A percentile compares a stretch with the other conserved stretches of the same genome.
Conservation (phyloP, 2,113 vertebrate genomes). For the Cepphus grylle region DNA sequence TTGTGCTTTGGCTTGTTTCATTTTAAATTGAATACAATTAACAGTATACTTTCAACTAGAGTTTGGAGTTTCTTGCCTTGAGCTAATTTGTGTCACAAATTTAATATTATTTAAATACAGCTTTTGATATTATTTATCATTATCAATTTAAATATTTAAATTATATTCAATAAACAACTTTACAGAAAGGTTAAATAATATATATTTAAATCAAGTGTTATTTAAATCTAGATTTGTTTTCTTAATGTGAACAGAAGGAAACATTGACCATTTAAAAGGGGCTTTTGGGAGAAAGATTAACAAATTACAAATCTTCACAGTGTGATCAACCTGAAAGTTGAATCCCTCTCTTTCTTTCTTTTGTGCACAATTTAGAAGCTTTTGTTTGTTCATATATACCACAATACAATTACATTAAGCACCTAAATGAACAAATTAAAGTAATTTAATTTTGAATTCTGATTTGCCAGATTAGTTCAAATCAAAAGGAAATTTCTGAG, state of each 20-base stretch:
- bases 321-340: conserved; percentile 46
- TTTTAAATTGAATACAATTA: conserved; percentile 23
- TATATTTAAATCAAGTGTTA: neutral
- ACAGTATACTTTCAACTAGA: neutral
- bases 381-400: conserved; percentile 55
- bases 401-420: conserved; percentile 57
- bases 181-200: neutral
- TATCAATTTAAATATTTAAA: neutral
- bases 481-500: conserved; percentile 18
- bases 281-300: conserved; percentile 24
- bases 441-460: conserved; percentile 60
- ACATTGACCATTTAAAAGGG: neutral
- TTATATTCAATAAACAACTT: neutral
- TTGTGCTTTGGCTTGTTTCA: neutral
- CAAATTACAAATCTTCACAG: conserved; percentile 37
- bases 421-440: conserved; percentile 51
- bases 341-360: conserved; percentile 49
- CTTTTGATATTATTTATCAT: neutral
- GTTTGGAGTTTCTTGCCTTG: conserved; percentile 4
- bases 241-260: conserved; percentile 14
- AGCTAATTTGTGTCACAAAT: conserved; percentile 36
- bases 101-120: conserved; percentile 16
- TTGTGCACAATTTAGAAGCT: conserved; percentile 38
- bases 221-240: conserved; percentile 20
- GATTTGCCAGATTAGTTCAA: conserved; percentile 32